Base-by-base conservation (phyloP, 2,888 invertebrate species). In the Microplitis manilae region DNA sequence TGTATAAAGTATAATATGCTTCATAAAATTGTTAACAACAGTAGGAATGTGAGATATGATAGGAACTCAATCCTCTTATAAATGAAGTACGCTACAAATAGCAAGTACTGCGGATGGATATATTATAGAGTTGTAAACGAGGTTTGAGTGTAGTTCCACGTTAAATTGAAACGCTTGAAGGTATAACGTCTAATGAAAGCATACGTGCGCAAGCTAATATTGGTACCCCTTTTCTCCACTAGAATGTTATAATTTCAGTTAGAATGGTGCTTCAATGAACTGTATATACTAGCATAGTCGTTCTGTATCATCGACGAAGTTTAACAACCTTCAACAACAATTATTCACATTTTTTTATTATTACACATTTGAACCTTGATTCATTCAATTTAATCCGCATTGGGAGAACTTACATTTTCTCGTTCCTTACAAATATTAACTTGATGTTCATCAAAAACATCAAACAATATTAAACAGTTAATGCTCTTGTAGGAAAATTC, bases 111-210 rank as follows among this genome's bases (percentile, higher is more conserved):
- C 76, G 59, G 73, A 72, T 73, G 83, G 86, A 88, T 88, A 50
- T 50, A 88, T 88, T 88, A 88, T 88, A 87, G 88, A 88, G 85
- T 86, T 86, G 87, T 87, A 87, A 88, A 88, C 88, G 86, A 86
- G 86, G 86, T 85, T 80, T 81, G 86, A 85, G 86, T 86, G 85
- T 85, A 86, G 87, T 86, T 87, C 86, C 82, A 84, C 84, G 88
- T 85, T 87, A 87, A 88, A 88, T 88, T 88, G 88, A 88, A 88
- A 87, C 86, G 87, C 87, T 88, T 87, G 87, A 88, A 86, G 88
- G 87, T 87, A 30, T 30, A 88, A 87, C 86, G 86, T 88, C 88
- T 88, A 88, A 88, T 88, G 88, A 88, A 88, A 88, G 88, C 87
- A 87, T 85, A 87, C 85, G 87, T 85, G 85, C 84, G 81, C 80